Base-by-base conservation (phyloP, 2,797 vertebrate species). In the Gallirallus australis region DNA sequence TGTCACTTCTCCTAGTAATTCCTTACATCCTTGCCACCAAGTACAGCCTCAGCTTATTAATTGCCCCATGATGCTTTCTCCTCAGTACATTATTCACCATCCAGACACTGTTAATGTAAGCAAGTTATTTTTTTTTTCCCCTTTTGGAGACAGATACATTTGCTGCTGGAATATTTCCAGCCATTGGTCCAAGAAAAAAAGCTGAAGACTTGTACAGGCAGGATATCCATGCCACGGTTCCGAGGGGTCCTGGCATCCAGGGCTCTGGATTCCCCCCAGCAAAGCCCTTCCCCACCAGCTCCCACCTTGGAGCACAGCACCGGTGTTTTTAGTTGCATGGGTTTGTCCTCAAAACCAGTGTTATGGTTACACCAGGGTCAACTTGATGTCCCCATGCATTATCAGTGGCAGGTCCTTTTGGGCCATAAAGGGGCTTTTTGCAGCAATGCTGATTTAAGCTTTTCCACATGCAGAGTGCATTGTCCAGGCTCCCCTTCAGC, bases 41-140 rank as follows among this genome's bases (percentile, higher is more conserved):
- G 59, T 14, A 7, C 57, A 50, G 56, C 33, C 71, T 86, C 21
- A 21, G 59, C 5, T 84, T 63, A 78, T 92, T 77, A 91, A 93
- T 53, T 77, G 45, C 61, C 65, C 69, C 30, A 3, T 0, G 3
- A 56, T 17, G 45, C 64, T 73, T 78, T 70, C 60, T 89, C 17
- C 47, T 85, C 66, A 84, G 68, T 16, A 1, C 52, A 77, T 93
- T 45, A 77, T 77, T 85, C 79, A 68, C 82, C 84, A 60, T 14
- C 56, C 87, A 95, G 94, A 73, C 71, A 40, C 75, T 52, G 50
- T 40, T 70, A 60, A 89, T 81, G 84, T 92, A 92, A 94, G 89
- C 69, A 56, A 60, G 84, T 35, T 33, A 9, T 25, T 42, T 11
- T 11, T 71, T 40, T 23, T 24, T 47, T 61, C 10, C 70, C 37